Conservation (phyloP, 2,888 invertebrate species). For the Invenusta paracnida region DNA sequence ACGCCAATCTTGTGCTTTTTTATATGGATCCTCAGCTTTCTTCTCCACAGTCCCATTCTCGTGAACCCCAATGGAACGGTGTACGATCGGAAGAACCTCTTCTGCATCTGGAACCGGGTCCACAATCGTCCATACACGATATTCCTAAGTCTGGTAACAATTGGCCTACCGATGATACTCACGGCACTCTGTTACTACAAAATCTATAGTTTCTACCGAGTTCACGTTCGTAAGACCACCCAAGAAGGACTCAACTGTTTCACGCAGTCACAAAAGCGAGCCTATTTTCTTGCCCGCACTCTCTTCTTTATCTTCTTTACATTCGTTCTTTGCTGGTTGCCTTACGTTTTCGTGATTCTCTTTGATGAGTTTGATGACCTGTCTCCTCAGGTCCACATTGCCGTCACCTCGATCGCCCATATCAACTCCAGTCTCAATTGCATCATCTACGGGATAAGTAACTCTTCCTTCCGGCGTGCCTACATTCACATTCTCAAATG, state of each 20-base stretch:
- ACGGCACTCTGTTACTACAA: conserved; percentile 50
- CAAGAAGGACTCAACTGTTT: not conserved
- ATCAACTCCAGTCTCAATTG: not conserved
- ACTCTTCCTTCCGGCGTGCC: not conserved
- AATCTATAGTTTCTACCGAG: conserved; percentile 47
- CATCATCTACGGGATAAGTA: not conserved
- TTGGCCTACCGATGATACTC: conserved; percentile 49
- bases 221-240: not conserved
- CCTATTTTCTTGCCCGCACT: conserved; percentile 14
- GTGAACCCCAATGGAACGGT: conserved; percentile 52
- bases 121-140: conserved; percentile 52
- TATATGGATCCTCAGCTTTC: conserved; percentile 45
- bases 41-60: conserved; percentile 52
- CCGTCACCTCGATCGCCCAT: not conserved
- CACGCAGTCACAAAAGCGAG: conserved; percentile 45
- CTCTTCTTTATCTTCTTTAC: not conserved
- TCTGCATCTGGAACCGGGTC: conserved; percentile 55
- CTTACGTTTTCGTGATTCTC: not conserved
- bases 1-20: not conserved
- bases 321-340: not conserved
- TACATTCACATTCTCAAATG: not conserved
- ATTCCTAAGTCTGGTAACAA: conserved; percentile 49
- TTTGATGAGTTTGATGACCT: not conserved
- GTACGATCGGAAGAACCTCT: conserved; percentile 53
- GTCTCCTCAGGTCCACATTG: not conserved